Base-by-base conservation (phyloP, 2,797 vertebrate species). In the Mormyrops attenuatus region DNA sequence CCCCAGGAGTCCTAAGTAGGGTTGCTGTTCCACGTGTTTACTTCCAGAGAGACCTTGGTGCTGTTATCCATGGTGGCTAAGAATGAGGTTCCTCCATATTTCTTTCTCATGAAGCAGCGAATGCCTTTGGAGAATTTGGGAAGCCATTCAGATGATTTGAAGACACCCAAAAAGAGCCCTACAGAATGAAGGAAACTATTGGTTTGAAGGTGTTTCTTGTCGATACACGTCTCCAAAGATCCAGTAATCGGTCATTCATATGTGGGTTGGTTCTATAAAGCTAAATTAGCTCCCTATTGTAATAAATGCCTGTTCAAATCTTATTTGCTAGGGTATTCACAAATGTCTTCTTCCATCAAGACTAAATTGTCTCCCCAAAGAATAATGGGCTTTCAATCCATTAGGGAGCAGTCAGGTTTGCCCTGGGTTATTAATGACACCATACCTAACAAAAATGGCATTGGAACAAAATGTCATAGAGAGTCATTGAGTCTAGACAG, bases 361-460 rank as follows among this genome's bases (percentile, higher is more conserved):
- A 86, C 49, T 30, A 55, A 88, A 66, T 88, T 88, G 41, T 66
- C 17, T 44, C 57, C 57, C n/a, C 38, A 22, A 44, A 47, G 87
- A 57, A 88, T 34, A 66, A 57, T 88, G 57, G 87, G 34, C 57
- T 57, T 87, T 22, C 15, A 87, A 55, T 87, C 53, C 85, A 87
- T 87, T 57, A 88, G 38, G 50, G 41, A 88, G 41, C n/a, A 66
- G 55, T 66, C 57, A 88, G 55, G 38, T 88, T 66, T 57, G 34
- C 87, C 41, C 8, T 26, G 87, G 34, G 17, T 88, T 88, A 66
- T 88, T 88, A 63, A 88, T 49, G 57, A 88, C 41, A 88, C 87
- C 87, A 66, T 30, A 26, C 20, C 55, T 88, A 66, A 44, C 41
- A 17, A 50, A 63, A 88, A 88, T 66, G 55, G 38, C 57, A 63